Base-by-base conservation (phyloP, 2,888 invertebrate species). In the Epicampocera succincta region DNA sequence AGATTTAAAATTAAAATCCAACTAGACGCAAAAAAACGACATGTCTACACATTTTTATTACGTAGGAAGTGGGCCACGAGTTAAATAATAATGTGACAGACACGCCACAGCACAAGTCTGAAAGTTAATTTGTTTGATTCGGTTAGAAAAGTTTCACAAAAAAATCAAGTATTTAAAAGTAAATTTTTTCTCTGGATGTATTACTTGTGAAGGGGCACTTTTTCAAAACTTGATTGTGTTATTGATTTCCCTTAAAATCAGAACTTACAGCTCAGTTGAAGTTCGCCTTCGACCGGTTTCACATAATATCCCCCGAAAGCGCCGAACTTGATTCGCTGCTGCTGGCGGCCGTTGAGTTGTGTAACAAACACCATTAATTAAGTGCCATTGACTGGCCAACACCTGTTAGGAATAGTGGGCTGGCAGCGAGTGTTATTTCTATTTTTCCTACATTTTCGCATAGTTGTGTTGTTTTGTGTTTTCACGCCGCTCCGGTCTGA, bases 341-440 rank as follows among this genome's bases (percentile, higher is more conserved):
- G 50, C 33, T 9, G 33, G 8, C 29, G 29, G 13, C 50, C 54
- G 44, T 54, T 63, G 15, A 19, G n/a, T 63, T 42, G 33, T 21
- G 21, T 46, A 38, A 33, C 46, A 61, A 15, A 42, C 44, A 46
- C 52, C 68, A 68, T 60, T 68, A 68, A 68, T 68, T 60, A 50
- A 15, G 52, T 60, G 52, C 21, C 69, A 54, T 69, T 71, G 65
- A 77, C 71, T 77, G 65, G 42, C 42, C 50, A 77, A 71, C 71
- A 77, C 71, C 71, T 77, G 77, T 44, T 71, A 3, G 25, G 38
- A 33, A 11, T 52, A 40, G 75, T 60, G 58, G 66, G 66, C 75
- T 52, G 46, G 46, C 56, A 15, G 15, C 29, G 56, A 52, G 8
- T 46, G 44, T 56, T 33, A 63, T 50, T 15, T 33, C 4, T 8